phyloP scores from a whole-genome alignment of 2,888 invertebrate species.

The Cybosia mesomella region DNA sequence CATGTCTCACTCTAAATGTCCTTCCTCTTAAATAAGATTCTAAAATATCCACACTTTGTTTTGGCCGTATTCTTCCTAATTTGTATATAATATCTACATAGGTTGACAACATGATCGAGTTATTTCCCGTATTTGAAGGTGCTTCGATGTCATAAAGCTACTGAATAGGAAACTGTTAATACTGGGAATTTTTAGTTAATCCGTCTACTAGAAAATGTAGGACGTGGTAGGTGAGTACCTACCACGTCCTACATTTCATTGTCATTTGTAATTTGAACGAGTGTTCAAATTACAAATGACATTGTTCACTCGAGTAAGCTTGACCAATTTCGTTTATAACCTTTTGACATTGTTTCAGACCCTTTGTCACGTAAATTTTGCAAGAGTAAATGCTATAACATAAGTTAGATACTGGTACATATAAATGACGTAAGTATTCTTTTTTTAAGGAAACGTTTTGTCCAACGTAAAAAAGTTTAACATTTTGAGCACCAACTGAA shows the following conservation, averaged over 20 bases:
- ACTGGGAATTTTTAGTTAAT: not conserved
- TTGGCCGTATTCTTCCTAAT: no score
- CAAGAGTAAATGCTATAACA: constrained; percentile 1
- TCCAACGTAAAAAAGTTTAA: not conserved
- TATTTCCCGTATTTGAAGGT: not conserved
- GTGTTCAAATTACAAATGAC: constrained; percentile 25
- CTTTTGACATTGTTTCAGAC: constrained; percentile 21
- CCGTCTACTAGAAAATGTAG: not conserved
- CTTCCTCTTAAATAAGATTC: no score
- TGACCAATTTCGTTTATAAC: constrained; percentile 12
- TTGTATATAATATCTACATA: no score
- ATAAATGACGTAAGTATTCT: not conserved
- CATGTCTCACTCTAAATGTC: no score
- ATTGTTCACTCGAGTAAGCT: constrained; percentile 20
- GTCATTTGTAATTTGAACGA: no score
- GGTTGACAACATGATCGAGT: not conserved
- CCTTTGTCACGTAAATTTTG: constrained; percentile 18
- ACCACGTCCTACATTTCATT: no score
- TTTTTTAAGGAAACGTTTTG: not conserved
- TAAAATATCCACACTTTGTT: no score
- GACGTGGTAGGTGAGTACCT: not conserved
- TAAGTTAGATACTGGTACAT: not conserved
- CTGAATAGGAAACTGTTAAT: constrained; percentile 11
- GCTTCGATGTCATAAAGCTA: not conserved
- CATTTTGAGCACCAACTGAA: not conserved